A percentile compares a stretch with the other conserved stretches of the same genome.
Evolutionary conservation across 1,140 invertebrate genomes (phyloP).

Genomic region (Lordiphosa stackelbergi): DNA sequence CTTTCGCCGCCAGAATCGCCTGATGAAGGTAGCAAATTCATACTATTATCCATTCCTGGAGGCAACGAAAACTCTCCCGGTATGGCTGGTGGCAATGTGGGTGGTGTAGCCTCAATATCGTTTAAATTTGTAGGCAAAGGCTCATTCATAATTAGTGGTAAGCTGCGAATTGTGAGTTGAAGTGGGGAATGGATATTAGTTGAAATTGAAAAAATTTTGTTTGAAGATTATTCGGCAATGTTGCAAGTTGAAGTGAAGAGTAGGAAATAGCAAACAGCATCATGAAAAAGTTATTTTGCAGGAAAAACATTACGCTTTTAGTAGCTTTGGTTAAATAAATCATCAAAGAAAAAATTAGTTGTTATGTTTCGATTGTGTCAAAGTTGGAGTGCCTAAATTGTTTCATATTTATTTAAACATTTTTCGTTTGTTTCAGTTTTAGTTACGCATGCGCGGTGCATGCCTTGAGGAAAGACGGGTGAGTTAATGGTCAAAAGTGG

Average conservation of each 20-base stretch:
- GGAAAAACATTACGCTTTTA: too few species aligned
- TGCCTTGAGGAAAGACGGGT: neutral
- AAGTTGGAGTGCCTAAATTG: constrained; percentile 3
- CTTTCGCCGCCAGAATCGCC: neutral
- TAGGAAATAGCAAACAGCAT: neutral
- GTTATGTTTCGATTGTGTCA: constrained; percentile 10
- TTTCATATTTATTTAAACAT: constrained; percentile 4
- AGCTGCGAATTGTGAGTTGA: constrained; percentile 22
- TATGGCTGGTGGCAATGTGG: neutral
- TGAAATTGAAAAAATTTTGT: neutral
- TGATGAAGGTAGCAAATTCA: neutral
- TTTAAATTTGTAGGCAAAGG: too few species aligned
- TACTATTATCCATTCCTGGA: neutral
- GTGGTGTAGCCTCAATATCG: neutral
- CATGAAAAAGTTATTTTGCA: too few species aligned
- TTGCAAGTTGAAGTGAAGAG: neutral
- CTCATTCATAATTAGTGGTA: neutral
- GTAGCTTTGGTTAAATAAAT: neutral
- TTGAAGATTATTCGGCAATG: neutral
- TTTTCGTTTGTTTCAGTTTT: neutral
- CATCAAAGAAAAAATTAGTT: neutral
- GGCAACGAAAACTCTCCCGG: neutral
- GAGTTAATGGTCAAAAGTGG: too few species aligned
- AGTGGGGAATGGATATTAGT: neutral
- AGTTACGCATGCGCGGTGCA: neutral